Conservation (phyloP, 2,888 invertebrate species). For the Aplocera efformata region DNA sequence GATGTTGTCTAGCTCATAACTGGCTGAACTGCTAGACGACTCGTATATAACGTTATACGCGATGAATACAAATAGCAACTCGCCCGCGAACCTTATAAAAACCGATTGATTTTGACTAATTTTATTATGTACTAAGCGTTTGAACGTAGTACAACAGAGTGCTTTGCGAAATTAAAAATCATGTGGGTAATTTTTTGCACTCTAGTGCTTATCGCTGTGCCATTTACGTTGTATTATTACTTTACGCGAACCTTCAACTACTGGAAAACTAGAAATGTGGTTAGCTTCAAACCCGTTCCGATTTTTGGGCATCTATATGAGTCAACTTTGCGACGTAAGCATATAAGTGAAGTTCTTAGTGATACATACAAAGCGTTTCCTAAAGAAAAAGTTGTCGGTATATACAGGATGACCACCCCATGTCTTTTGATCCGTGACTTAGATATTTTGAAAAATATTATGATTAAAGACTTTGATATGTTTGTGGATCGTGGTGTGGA, state of each 20-base stretch:
- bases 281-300: conserved; percentile 38
- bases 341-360: conserved; percentile 29
- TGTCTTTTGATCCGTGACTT: conserved; percentile 46
- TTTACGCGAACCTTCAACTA: conserved; percentile 47
- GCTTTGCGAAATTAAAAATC: too few species aligned
- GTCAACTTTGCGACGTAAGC: conserved; percentile 27
- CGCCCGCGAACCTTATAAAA: too few species aligned
- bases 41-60: too few species aligned
- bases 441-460: conserved; percentile 47
- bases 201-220: conserved; percentile 16
- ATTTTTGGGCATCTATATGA: conserved; percentile 48
- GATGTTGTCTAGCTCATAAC: too few species aligned
- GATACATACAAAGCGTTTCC: conserved; percentile 43
- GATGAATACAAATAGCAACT: too few species aligned
- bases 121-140: too few species aligned
- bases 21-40: too few species aligned
- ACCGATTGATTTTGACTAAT: too few species aligned
- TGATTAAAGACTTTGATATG: conserved; percentile 52
- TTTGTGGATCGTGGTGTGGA: conserved; percentile 50
- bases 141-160: too few species aligned
- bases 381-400: conserved; percentile 50
- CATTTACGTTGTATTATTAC: conserved; percentile 35
- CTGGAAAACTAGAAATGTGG: conserved; percentile 46
- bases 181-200: conserved; percentile 13
- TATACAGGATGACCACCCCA: conserved; percentile 48